Conservation (phyloP, 2,888 invertebrate genomes). For the Steinernema hermaphroditum region DNA sequence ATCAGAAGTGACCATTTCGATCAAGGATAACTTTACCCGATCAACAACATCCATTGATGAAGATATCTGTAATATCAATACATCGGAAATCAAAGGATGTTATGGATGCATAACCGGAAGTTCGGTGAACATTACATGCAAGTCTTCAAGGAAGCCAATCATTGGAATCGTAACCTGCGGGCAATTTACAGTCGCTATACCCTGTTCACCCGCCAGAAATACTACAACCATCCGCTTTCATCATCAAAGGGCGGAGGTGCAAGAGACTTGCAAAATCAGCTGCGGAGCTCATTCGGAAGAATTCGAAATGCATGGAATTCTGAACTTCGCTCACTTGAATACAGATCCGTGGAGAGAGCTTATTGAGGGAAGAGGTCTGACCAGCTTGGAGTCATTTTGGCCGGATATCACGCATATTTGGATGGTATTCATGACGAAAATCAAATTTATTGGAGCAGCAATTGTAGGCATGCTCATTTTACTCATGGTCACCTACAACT, state of each 20-base stretch:
- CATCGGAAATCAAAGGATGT: neutral
- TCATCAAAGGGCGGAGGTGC: neutral
- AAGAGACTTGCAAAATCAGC: neutral
- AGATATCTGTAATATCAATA: neutral
- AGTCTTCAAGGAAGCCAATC: neutral
- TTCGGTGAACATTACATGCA: neutral
- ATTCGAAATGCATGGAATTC: neutral
- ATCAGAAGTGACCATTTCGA: neutral
- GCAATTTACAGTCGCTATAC: neutral
- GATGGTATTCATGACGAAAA: neutral
- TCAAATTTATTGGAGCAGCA: neutral
- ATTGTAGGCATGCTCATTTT: neutral
- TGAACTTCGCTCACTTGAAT: neutral
- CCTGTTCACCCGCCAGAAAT: neutral
- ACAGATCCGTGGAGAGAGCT: neutral
- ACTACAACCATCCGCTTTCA: neutral
- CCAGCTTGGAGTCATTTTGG: too few relatives aligned
- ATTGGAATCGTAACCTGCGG: neutral
- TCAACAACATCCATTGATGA: neutral
- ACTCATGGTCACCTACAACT: neutral
- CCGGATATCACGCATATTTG: neutral
- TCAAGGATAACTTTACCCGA: neutral
- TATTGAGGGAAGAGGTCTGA: neutral
- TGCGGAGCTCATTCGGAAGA: neutral
- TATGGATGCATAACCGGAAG: constrained; percentile 2